Evolutionary conservation across 35 echinoderm and acorn worm species (phyloP).

Genomic region (Antedon bifida): DNA sequence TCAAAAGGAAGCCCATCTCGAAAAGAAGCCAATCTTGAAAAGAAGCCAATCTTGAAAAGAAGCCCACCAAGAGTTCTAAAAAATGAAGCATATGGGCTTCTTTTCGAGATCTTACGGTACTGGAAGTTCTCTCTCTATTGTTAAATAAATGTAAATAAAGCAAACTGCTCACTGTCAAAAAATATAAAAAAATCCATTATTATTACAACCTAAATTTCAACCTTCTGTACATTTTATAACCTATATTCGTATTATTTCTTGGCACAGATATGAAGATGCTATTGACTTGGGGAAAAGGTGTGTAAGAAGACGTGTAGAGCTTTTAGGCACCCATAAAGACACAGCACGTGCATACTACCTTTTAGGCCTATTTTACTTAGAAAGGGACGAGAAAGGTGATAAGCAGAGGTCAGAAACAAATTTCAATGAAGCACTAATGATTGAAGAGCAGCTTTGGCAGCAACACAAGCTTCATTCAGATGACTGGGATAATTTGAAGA

Average conservation of each 20-base stretch:
- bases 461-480: conserved; percentile 62
- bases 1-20: no score
- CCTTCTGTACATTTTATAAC: no score
- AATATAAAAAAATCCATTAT: neutral
- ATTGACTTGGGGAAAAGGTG: conserved; percentile 43
- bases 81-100: no score
- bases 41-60: no score
- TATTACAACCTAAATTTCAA: no score
- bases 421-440: conserved; percentile 62
- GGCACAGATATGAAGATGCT: conserved; percentile 63
- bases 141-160: no score
- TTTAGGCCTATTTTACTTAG: conserved; percentile 55
- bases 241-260: neutral
- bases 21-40: no score
- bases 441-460: conserved; percentile 78
- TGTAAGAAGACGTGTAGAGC: conserved; percentile 43
- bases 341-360: conserved; percentile 82
- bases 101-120: no score
- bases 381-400: neutral
- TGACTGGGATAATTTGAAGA: conserved; percentile 63
- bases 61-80: no score
- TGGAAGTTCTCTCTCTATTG: no score
- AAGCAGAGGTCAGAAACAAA: conserved; percentile 45
- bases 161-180: no score
- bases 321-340: conserved; percentile 33